These are phyloP conservation scores for Muscicapa striata DNA, from an alignment of 2,797 vertebrate genomes.

Conservation along the genomic window DNA sequence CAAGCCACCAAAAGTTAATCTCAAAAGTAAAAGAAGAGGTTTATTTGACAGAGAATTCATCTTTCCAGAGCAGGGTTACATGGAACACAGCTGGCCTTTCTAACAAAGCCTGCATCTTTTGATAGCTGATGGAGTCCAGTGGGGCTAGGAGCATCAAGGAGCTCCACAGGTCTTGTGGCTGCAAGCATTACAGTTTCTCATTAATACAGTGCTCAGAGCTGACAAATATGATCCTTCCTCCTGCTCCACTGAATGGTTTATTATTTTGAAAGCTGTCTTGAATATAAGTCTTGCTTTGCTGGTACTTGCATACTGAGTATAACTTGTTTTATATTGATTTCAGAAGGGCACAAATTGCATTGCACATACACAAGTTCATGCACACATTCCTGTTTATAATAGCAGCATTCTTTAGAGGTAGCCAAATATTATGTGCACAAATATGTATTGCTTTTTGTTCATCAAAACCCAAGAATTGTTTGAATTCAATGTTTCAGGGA, in stretches of 20 bases:
- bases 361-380: not conserved
- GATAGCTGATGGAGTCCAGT: no score
- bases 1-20: not conserved
- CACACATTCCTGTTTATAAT: not conserved
- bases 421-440: not conserved
- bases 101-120: not conserved
- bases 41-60: not conserved
- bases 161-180: not conserved
- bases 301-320: not conserved
- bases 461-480: not conserved
- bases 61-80: not conserved
- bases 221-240: not conserved
- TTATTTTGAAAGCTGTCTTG: not conserved
- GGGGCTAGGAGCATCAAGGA: not conserved
- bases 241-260: not conserved
- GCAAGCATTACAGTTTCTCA: not conserved
- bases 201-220: not conserved
- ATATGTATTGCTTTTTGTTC: fast-evolving
- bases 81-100: not conserved
- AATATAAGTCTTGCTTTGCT: not conserved
- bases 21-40: not conserved
- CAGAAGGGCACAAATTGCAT: not conserved
- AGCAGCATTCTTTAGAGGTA: not conserved
- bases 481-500: not conserved
- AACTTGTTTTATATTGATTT: not conserved